A percentile compares a stretch with the other conserved stretches of the same genome.
These are phyloP conservation scores for Parus major DNA, from an alignment of 2,113 vertebrate genomes.

Conservation along the genomic window DNA sequence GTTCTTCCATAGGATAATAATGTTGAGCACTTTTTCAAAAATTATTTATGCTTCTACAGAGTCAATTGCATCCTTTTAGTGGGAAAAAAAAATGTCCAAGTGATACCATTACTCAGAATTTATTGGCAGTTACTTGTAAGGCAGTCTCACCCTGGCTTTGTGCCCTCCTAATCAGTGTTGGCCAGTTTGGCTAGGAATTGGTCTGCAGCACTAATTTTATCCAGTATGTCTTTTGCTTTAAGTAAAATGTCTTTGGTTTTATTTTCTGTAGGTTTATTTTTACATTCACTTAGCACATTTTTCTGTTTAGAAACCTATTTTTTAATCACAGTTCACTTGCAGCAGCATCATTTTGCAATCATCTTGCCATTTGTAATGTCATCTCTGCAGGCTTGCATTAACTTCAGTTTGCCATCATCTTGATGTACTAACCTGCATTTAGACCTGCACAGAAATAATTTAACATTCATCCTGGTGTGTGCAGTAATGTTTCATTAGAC, in stretches of 20 bases:
- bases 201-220: background rate
- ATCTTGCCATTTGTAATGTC: conserved; percentile 47
- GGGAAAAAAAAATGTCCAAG: background rate
- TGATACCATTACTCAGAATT: background rate
- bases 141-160: background rate
- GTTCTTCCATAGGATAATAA: background rate
- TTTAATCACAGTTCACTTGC: conserved; percentile 40
- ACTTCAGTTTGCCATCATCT: conserved; percentile 55
- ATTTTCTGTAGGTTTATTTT: conserved; percentile 7
- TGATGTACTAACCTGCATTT: conserved; percentile 46
- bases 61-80: background rate
- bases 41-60: background rate
- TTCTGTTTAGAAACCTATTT: conserved; percentile 16
- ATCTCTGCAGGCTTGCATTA: conserved; percentile 44
- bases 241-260: background rate
- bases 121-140: background rate
- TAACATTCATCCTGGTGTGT: conserved; percentile 53
- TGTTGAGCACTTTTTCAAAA: background rate
- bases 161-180: background rate
- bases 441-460: conserved; percentile 36
- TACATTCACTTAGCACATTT: background rate
- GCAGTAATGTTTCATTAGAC: conserved; percentile 65
- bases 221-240: background rate
- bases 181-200: background rate
- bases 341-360: conserved; percentile 48